phyloP scores from a whole-genome alignment of 1,140 invertebrate species.

The Anastrepha ludens region DNA sequence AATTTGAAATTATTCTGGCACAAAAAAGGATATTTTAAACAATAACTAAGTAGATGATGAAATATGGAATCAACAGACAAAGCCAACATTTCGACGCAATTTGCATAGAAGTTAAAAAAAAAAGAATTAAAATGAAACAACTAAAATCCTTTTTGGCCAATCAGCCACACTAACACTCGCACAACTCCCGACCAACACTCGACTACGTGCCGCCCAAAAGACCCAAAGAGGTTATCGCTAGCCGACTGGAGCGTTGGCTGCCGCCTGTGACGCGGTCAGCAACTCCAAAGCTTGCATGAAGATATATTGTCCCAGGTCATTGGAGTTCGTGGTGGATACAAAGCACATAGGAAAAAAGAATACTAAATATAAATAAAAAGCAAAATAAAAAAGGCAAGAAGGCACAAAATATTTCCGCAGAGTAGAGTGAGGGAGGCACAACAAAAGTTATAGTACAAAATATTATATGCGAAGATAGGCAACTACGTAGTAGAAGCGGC shows the following conservation, averaged over 20 bases:
- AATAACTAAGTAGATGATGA: no score
- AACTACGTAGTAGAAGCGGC: not conserved
- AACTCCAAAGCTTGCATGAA: not conserved
- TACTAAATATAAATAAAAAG: not conserved
- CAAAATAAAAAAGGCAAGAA: not conserved
- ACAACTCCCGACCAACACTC: not conserved
- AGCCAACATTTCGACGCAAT: not conserved
- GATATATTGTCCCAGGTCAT: not conserved
- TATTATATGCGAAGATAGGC: not conserved
- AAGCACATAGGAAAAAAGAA: no score
- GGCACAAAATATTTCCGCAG: not conserved
- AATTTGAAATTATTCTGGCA: no score
- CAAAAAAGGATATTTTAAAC: no score
- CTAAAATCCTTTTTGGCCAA: conserved; percentile 13
- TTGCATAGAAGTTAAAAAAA: not conserved
- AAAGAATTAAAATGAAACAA: not conserved
- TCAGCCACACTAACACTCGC: not conserved
- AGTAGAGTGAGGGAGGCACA: not conserved
- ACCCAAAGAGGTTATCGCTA: not conserved
- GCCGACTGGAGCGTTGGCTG: not conserved
- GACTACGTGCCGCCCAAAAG: not conserved
- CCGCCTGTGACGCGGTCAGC: not conserved
- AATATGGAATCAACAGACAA: not conserved
- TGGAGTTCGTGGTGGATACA: not conserved
- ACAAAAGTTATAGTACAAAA: not conserved